These are phyloP conservation scores for Gulo gulo DNA, from an alignment of 2,113 vertebrate species.

Conservation along the genomic window DNA sequence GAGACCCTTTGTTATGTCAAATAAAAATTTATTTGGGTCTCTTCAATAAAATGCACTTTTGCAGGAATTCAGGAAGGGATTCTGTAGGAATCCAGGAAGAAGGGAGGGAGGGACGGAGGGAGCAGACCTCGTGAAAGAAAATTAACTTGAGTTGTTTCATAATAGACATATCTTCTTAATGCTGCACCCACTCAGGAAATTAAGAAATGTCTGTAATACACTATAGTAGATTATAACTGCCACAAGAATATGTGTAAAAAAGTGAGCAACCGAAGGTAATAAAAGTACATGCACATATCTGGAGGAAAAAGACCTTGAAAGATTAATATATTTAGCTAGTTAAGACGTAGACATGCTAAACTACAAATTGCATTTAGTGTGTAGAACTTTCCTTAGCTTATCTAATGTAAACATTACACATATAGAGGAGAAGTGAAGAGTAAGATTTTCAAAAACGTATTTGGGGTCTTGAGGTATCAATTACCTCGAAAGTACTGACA, in stretches of 20 bases:
- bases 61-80: background rate
- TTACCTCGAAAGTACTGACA: background rate
- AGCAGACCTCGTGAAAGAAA: background rate
- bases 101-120: background rate
- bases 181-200: background rate
- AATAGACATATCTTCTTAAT: background rate
- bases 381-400: background rate
- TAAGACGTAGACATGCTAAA: background rate
- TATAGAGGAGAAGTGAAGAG: background rate
- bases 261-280: background rate
- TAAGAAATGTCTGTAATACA: background rate
- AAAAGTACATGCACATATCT: background rate
- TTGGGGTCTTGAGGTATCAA: background rate
- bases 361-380: background rate
- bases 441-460: background rate
- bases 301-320: background rate
- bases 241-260: background rate
- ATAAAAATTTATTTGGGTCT: background rate
- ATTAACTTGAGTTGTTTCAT: background rate
- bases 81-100: background rate
- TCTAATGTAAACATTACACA: background rate
- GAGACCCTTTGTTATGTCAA: background rate
- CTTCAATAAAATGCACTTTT: background rate
- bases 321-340: background rate
- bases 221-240: background rate